These are phyloP conservation scores for Zosterops lateralis DNA, from an alignment of 2,113 vertebrate genomes.

Conservation along the genomic window DNA sequence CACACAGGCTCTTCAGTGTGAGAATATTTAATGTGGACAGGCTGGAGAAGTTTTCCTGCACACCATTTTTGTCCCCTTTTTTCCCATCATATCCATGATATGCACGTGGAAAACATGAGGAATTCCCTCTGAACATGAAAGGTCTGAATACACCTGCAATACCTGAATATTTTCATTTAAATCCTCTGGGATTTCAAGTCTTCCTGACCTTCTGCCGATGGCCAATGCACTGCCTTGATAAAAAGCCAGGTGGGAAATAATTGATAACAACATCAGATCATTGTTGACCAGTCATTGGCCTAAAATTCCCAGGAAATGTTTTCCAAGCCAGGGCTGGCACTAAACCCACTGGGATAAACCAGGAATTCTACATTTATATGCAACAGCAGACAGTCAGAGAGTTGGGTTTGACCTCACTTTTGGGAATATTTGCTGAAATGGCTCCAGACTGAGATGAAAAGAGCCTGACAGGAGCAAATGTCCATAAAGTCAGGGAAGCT, in stretches of 20 bases:
- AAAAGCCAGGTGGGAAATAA: background rate
- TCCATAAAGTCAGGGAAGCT: accelerated
- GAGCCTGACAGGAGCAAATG: accelerated
- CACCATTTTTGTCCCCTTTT: background rate
- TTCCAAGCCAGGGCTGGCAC: background rate
- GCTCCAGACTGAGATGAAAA: background rate
- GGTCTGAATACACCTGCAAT: accelerated
- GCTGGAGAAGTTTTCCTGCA: background rate
- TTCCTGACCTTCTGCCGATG: background rate
- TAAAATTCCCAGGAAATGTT: background rate
- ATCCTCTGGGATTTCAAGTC: background rate
- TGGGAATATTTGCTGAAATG: background rate
- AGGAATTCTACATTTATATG: accelerated
- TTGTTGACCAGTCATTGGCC: background rate
- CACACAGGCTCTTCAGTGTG: background rate
- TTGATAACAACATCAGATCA: background rate
- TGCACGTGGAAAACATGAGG: accelerated
- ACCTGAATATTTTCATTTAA: background rate
- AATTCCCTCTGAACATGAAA: background rate
- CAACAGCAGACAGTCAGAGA: background rate
- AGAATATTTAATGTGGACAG: background rate
- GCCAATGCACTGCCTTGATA: background rate
- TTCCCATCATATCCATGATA: background rate
- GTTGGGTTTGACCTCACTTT: background rate
- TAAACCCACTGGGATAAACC: background rate